These are phyloP conservation scores for cat (Felis catus) DNA, from an alignment of 2,113 vertebrate genomes.

Conservation along the genomic window F.catus_Fca126_mat1.0 CM031423.1:59818001-59818500, in stretches of 20 bases:
- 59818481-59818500: background rate
- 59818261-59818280: slow-evolving; percentile 4
- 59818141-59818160: fast-evolving
- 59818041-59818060: background rate
- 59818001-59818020: background rate
- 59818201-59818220: background rate
- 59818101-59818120: background rate
- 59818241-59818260: background rate
- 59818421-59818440: background rate
- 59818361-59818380: background rate
- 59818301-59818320: background rate
- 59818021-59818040: background rate
- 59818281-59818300: background rate
- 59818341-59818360: background rate
- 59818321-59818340: background rate
- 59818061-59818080: background rate
- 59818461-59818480: background rate
- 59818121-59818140: fast-evolving
- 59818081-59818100: background rate
- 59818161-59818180: background rate
- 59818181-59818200: background rate
- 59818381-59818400: background rate
- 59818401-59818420: background rate
- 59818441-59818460: background rate
- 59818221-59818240: background rate